Evolutionary conservation across 2,113 vertebrate genomes (phyloP).

Genomic region (Todiramphus chloris): DNA sequence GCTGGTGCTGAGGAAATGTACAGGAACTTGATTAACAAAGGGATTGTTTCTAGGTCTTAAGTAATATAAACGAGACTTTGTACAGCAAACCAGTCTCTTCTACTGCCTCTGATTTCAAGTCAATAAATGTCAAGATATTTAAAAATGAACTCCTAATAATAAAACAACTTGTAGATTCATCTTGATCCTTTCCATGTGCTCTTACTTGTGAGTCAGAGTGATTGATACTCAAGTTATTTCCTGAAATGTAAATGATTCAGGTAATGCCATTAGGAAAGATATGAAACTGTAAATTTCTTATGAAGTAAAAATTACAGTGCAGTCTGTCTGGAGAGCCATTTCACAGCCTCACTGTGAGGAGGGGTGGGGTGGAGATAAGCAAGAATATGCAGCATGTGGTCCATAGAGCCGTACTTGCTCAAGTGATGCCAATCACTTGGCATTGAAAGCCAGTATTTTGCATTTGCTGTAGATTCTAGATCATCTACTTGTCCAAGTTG

Average conservation of each 20-base stretch:
- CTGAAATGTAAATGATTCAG: conserved; percentile 65
- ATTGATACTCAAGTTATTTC: conserved; percentile 49
- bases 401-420: neutral
- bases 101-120: conserved; percentile 23
- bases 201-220: conserved; percentile 43
- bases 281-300: conserved; percentile 67
- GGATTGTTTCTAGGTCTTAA: neutral
- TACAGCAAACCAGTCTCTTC: conserved; percentile 2
- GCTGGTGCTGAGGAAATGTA: neutral
- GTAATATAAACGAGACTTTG: conserved; percentile 23
- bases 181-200: conserved; percentile 30
- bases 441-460: neutral
- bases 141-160: conserved; percentile 67
- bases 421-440: neutral
- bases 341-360: neutral
- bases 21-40: neutral
- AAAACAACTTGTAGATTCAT: conserved; percentile 46
- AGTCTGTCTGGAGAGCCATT: conserved; percentile 23
- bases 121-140: conserved; percentile 49
- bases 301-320: conserved; percentile 58
- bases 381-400: neutral
- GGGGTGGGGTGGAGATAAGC: neutral
- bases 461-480: neutral
- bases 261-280: conserved; percentile 64
- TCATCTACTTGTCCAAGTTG: neutral